Percentiles rank a stretch among this genome's conserved stretches.
Conservation (phyloP, 2,113 vertebrate species). For the Argyrosomus japonicus region DNA sequence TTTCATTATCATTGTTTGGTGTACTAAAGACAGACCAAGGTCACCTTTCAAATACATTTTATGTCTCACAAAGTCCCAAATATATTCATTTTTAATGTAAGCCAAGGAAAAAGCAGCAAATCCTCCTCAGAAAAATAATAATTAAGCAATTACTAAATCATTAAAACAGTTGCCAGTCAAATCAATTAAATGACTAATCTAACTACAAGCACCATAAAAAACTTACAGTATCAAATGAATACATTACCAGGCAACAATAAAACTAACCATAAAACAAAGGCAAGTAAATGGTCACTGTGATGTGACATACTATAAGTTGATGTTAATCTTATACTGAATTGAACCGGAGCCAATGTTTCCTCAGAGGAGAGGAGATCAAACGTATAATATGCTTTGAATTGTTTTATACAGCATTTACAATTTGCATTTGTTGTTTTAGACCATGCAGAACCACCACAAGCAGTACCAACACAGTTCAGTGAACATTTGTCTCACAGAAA, state of each 20-base stretch:
- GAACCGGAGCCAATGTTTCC: background rate
- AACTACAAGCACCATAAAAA: background rate
- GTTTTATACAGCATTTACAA: background rate
- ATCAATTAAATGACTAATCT: background rate
- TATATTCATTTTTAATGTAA: background rate
- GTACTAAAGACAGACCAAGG: too few species aligned
- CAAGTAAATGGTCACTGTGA: background rate
- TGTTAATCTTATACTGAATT: background rate
- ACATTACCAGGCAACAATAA: slow-evolving; percentile 6
- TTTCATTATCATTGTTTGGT: too few species aligned
- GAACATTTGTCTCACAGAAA: background rate
- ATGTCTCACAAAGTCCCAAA: background rate
- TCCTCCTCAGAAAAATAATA: background rate
- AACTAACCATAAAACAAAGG: slow-evolving; percentile 1
- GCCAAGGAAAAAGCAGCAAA: background rate
- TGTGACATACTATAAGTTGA: background rate
- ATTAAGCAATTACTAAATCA: background rate
- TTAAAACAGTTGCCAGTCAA: background rate
- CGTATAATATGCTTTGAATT: background rate
- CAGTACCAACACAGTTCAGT: background rate
- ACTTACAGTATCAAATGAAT: background rate
- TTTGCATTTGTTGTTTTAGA: background rate
- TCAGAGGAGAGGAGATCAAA: background rate
- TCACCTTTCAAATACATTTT: too few species aligned
- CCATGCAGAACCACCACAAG: background rate